These are phyloP conservation scores for Hormaphis cornu DNA, from an alignment of 1,140 invertebrate species.

Conservation along the genomic window DNA sequence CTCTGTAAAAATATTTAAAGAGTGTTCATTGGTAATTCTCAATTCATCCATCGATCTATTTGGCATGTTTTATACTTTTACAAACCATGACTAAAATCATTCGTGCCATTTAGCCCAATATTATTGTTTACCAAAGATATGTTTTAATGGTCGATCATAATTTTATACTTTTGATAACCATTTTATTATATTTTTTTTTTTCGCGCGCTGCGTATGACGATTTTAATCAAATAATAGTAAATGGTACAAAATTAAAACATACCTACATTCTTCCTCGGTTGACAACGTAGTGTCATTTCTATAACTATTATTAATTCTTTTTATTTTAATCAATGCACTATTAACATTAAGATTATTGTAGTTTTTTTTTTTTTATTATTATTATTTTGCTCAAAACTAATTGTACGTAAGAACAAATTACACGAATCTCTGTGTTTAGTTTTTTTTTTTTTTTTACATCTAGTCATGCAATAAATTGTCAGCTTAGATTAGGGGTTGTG, in stretches of 20 bases:
- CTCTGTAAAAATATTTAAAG: constrained; percentile 24
- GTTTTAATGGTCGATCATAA: constrained; percentile 8
- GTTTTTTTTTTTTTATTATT: constrained; percentile 10
- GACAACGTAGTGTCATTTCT: constrained; percentile 16
- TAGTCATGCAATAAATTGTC: constrained; percentile 25
- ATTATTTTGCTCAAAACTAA: constrained; percentile 29
- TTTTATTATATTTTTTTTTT: neutral
- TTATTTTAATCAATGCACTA: constrained; percentile 19
- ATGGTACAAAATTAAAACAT: constrained; percentile 24
- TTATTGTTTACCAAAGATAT: constrained; percentile 31
- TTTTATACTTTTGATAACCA: neutral
- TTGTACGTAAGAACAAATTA: constrained; percentile 13
- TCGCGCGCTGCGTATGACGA: neutral
- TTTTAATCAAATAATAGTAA: neutral
- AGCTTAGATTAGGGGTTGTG: constrained; percentile 21
- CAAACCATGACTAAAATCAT: neutral
- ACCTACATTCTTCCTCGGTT: constrained; percentile 7
- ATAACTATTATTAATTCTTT: neutral
- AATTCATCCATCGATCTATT: constrained; percentile 8
- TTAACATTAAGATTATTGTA: constrained; percentile 17
- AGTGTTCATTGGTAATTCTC: constrained; percentile 9
- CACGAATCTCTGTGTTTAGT: constrained; percentile 8
- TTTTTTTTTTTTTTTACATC: constrained; percentile 24
- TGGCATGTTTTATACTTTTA: neutral
- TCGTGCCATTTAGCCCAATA: constrained; percentile 14